A percentile compares a stretch with the other conserved stretches of the same genome.
Conservation (phyloP, 2,797 vertebrate genomes). For the Sebastes oblongus region DNA sequence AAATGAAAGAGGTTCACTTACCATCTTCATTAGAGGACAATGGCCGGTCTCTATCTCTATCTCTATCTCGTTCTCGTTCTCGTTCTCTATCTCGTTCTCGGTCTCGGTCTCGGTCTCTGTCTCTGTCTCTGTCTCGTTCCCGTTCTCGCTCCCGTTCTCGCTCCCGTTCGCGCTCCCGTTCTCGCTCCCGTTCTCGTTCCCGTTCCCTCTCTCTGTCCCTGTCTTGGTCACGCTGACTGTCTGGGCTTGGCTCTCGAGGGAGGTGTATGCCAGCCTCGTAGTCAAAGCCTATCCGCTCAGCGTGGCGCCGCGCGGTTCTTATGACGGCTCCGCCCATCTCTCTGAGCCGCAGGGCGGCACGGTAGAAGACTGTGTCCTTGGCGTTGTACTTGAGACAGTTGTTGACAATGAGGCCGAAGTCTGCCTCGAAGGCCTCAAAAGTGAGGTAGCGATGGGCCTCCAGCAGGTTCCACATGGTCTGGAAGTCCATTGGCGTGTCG, state of each 20-base stretch:
- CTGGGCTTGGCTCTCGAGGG: constrained; percentile 84
- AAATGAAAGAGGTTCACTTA: constrained; percentile 45
- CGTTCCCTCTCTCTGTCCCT: constrained; percentile 77
- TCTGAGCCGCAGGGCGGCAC: constrained; percentile 92
- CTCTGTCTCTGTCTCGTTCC: neutral
- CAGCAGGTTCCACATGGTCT: constrained; percentile 97
- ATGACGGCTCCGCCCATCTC: constrained; percentile 92
- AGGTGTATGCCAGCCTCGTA: constrained; percentile 96
- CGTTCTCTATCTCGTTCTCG: constrained; percentile 49
- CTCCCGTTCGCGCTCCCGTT: constrained; percentile 39
- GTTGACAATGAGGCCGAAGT: constrained; percentile 98
- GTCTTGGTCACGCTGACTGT: constrained; percentile 87
- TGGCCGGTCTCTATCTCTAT: constrained; percentile 68
- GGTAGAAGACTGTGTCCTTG: constrained; percentile 99
- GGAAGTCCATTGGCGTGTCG: constrained; percentile 99
- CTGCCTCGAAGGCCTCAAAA: constrained; percentile 95
- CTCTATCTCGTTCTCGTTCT: constrained; percentile 32
- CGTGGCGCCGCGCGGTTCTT: constrained; percentile 91
- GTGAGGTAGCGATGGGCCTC: constrained; percentile 97
- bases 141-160: constrained; percentile 51
- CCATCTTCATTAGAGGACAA: constrained; percentile 82
- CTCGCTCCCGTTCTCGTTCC: constrained; percentile 56
- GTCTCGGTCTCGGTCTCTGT: constrained; percentile 22
- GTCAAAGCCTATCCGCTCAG: constrained; percentile 96
- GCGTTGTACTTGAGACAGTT: constrained; percentile 99